Percentiles rank a stretch among this genome's conserved stretches.
phyloP scores from a whole-genome alignment of 2,888 invertebrate species.

The Boloria selene region DNA sequence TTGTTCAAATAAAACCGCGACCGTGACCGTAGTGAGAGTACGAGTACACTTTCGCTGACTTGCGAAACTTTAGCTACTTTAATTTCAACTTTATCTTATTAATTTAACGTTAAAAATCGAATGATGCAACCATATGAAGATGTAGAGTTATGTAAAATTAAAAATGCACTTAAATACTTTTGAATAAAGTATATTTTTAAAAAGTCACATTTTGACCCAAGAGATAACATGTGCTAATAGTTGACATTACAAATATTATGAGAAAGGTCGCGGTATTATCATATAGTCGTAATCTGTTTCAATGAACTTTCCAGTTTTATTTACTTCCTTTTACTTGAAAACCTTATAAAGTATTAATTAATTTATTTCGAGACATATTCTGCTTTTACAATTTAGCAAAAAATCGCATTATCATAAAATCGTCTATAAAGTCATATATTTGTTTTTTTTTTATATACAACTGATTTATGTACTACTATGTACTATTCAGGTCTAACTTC shows the following conservation, averaged over 20 bases:
- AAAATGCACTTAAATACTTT: constrained; percentile 1
- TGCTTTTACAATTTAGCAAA: too few relatives aligned
- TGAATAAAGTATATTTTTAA: constrained; percentile 15
- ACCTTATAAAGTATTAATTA: too few relatives aligned
- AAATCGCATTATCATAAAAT: too few relatives aligned
- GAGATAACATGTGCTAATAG: constrained; percentile 3
- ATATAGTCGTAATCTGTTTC: constrained; percentile 4
- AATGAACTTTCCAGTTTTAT: background rate
- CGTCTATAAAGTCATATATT: too few relatives aligned
- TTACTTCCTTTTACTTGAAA: too few relatives aligned
- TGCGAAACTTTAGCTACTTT: constrained; percentile 46
- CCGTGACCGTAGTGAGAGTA: constrained; percentile 76
- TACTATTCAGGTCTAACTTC: too few relatives aligned
- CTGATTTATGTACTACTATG: too few relatives aligned
- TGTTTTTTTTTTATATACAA: too few relatives aligned
- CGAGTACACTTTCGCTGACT: constrained; percentile 71
- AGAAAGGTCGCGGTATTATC: constrained; percentile 19
- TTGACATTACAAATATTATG: constrained; percentile 11
- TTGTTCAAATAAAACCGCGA: constrained; percentile 49
- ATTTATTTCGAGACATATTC: too few relatives aligned
- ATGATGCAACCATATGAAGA: constrained; percentile 44
- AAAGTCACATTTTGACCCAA: background rate
- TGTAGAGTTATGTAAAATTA: constrained; percentile 20
- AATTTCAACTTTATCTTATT: constrained; percentile 49
- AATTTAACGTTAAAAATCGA: constrained; percentile 50